Evolutionary conservation across 2,113 vertebrate species (phyloP).

Genomic region (Gopherus evgoodei): DNA sequence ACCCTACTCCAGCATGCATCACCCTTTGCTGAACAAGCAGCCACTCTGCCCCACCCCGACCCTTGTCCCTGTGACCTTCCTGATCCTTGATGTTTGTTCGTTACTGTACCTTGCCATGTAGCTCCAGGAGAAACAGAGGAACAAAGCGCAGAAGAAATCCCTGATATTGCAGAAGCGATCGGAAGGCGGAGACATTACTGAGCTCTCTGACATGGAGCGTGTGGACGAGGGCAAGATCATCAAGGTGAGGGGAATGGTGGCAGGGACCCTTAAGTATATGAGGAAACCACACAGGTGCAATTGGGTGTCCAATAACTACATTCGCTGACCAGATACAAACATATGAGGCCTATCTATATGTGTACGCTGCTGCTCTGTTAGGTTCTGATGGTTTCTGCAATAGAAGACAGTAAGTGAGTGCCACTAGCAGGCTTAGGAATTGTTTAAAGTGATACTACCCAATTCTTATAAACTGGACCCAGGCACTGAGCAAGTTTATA

Average conservation of each 20-base stretch:
- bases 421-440: not conserved
- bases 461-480: not conserved
- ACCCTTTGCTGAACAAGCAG: not conserved
- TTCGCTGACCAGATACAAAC: not conserved
- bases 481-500: not conserved
- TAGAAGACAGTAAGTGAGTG: not conserved
- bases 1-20: not conserved
- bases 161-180: constrained; percentile 61
- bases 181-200: constrained; percentile 26
- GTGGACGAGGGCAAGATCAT: not conserved
- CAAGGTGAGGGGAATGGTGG: constrained; percentile 26
- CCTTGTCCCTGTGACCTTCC: not conserved
- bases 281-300: fast-evolving
- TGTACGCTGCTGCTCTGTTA: not conserved
- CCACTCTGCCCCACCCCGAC: not conserved
- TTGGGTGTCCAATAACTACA: not conserved
- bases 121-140: constrained; percentile 73
- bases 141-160: constrained; percentile 69
- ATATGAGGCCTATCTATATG: not conserved
- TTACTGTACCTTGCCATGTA: not conserved
- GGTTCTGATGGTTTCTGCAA: not conserved
- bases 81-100: not conserved
- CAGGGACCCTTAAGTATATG: fast-evolving
- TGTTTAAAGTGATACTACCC: not conserved
- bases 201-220: fast-evolving